phyloP scores from a whole-genome alignment of 2,113 vertebrate species.

The Rutilus rutilus region DNA sequence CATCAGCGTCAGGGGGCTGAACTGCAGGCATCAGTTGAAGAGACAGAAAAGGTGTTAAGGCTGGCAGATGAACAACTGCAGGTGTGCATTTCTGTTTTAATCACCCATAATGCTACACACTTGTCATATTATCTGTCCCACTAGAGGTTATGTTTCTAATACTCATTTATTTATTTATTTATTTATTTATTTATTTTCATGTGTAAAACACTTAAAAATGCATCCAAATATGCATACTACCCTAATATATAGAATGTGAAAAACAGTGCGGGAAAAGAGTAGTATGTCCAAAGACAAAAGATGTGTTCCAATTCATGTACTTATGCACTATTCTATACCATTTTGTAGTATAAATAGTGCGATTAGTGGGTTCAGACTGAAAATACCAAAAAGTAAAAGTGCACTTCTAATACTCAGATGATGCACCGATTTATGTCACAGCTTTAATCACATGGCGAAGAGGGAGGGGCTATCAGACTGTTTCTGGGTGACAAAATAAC shows the following conservation, averaged over 20 bases:
- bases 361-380: too few relatives aligned
- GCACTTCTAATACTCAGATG: too few relatives aligned
- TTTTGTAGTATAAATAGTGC: too few relatives aligned
- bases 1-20: conserved; percentile 78
- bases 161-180: not conserved
- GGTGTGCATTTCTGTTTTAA: conserved; percentile 68
- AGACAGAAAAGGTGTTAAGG: conserved; percentile 76
- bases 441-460: too few relatives aligned
- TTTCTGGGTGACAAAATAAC: too few relatives aligned
- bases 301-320: too few relatives aligned
- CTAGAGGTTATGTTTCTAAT: too few relatives aligned
- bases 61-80: conserved; percentile 78
- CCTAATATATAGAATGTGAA: not conserved
- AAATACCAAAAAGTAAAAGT: too few relatives aligned
- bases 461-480: too few relatives aligned
- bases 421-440: too few relatives aligned
- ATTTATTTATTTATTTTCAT: not conserved
- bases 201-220: not conserved
- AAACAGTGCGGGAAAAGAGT: not conserved
- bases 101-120: not conserved
- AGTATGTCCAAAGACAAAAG: not conserved
- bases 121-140: not conserved
- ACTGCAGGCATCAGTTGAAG: conserved; percentile 74
- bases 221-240: not conserved
- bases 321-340: too few relatives aligned